Conservation (phyloP, 2,888 invertebrate species). For the Agrilus biguttatus region DNA sequence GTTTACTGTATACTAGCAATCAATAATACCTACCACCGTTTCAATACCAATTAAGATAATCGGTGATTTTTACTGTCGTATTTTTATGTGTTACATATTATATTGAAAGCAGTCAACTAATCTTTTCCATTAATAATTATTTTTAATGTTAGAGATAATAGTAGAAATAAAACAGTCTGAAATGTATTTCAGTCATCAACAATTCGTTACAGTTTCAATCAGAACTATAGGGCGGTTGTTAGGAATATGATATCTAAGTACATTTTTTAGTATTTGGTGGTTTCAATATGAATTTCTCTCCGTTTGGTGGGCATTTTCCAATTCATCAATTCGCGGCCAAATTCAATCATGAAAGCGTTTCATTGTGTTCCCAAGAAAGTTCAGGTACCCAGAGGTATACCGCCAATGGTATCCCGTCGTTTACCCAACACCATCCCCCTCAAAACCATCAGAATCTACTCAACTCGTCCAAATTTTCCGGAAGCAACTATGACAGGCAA, state of each 20-base stretch:
- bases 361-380: constrained; percentile 11
- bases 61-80: too few relatives aligned
- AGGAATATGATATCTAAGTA: too few relatives aligned
- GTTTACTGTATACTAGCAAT: too few relatives aligned
- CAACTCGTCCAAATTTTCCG: constrained; percentile 21
- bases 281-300: constrained; percentile 66
- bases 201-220: not conserved
- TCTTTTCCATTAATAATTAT: too few relatives aligned
- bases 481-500: constrained; percentile 22
- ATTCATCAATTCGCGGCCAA: constrained; percentile 76
- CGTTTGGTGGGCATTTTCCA: constrained; percentile 69
- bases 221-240: not conserved
- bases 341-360: constrained; percentile 35
- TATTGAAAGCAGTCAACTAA: too few relatives aligned
- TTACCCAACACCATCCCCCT: constrained; percentile 30
- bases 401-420: constrained; percentile 35
- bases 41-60: too few relatives aligned
- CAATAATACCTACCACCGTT: too few relatives aligned
- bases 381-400: constrained; percentile 24
- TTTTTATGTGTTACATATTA: too few relatives aligned
- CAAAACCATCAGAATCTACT: constrained; percentile 21
- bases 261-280: constrained; percentile 2
- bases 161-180: not conserved
- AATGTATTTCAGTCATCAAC: not conserved
- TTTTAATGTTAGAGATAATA: not conserved